Conservation (phyloP, 2,113 vertebrate species). For the Bambusicola thoracicus region DNA sequence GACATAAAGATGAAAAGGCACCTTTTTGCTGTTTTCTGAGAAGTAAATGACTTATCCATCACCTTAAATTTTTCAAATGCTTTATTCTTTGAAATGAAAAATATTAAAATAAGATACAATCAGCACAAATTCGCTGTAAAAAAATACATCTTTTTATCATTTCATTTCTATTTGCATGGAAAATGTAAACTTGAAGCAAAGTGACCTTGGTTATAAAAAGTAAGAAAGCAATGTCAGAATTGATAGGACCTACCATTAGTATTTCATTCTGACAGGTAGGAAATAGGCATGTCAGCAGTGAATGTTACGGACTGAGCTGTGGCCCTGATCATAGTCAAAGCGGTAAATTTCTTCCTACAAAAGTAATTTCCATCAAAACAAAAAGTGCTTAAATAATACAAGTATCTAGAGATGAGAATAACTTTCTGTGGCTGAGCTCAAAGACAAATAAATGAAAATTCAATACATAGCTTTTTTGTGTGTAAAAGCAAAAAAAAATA, state of each 20-base stretch:
- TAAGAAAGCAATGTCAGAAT: constrained; percentile 74
- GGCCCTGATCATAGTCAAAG: constrained; percentile 68
- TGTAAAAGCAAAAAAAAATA: constrained; percentile 13
- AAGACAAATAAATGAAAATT: constrained; percentile 55
- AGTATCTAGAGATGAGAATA: constrained; percentile 55
- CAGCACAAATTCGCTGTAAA: constrained; percentile 9
- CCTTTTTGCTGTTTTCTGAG: constrained; percentile 30
- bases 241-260: constrained; percentile 74
- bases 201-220: constrained; percentile 79
- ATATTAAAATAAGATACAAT: constrained; percentile 40
- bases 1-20: constrained; percentile 31
- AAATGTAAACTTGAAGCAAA: constrained; percentile 74
- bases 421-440: constrained; percentile 11
- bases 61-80: constrained; percentile 43
- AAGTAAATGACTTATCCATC: constrained; percentile 51
- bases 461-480: neutral
- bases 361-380: constrained; percentile 77
- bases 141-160: constrained; percentile 29
- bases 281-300: constrained; percentile 77
- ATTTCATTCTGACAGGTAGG: constrained; percentile 81
- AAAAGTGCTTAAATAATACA: constrained; percentile 71
- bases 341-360: constrained; percentile 69
- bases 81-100: constrained; percentile 20
- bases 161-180: constrained; percentile 73
- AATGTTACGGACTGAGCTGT: constrained; percentile 70